Conservation (phyloP, 2,888 invertebrate genomes). For the Agrotis puta region DNA sequence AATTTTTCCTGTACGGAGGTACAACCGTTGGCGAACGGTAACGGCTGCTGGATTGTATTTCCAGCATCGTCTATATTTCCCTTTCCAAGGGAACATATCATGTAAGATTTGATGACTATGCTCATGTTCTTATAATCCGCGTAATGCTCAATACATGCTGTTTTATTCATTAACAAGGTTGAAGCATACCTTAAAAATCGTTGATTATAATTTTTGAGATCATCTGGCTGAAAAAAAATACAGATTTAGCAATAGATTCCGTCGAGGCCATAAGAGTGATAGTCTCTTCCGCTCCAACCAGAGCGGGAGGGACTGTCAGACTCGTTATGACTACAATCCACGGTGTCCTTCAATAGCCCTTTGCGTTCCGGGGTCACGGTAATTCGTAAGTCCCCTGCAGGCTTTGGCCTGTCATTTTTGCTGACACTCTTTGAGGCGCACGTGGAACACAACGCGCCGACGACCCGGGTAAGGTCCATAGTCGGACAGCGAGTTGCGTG, state of each 20-base stretch:
- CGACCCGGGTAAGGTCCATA: too few relatives aligned
- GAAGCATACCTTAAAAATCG: conserved; percentile 62
- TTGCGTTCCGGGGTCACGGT: too few relatives aligned
- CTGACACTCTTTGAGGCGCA: too few relatives aligned
- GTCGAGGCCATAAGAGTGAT: too few relatives aligned
- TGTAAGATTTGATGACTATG: conserved; percentile 68
- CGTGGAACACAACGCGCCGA: too few relatives aligned
- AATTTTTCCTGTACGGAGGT: conserved; percentile 31
- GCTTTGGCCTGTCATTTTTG: too few relatives aligned
- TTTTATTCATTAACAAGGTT: conserved; percentile 61
- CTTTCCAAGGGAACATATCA: conserved; percentile 71
- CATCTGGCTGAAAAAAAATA: conserved; percentile 62
- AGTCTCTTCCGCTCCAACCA: too few relatives aligned
- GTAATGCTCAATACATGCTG: conserved; percentile 66
- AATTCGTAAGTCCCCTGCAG: too few relatives aligned
- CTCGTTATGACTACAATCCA: too few relatives aligned
- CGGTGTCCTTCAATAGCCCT: too few relatives aligned
- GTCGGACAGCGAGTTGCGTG: too few relatives aligned
- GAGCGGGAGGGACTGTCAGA: too few relatives aligned
- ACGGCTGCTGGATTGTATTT: conserved; percentile 20
- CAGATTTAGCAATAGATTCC: not conserved
- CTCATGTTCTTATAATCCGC: conserved; percentile 48
- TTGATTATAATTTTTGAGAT: conserved; percentile 63
- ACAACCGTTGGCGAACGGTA: conserved; percentile 33
- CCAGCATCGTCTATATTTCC: conserved; percentile 64